phyloP scores from a whole-genome alignment of 2,113 vertebrate species.

The Phrynosoma blainvillii region DNA sequence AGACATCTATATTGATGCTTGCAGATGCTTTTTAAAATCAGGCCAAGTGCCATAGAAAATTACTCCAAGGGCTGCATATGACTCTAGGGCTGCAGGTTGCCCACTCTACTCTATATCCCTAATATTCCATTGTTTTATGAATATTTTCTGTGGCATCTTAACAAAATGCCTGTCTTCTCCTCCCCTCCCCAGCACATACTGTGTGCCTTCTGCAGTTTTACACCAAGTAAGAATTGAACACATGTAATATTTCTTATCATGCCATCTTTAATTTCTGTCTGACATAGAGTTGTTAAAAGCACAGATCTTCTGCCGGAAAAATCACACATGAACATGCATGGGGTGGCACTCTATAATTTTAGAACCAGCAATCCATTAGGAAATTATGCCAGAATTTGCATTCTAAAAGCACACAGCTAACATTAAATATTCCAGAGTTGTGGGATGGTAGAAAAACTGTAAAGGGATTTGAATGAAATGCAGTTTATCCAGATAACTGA shows the following conservation, averaged over 20 bases:
- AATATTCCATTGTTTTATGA: neutral
- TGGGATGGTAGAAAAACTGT: neutral
- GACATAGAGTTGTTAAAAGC: neutral
- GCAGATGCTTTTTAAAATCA: neutral
- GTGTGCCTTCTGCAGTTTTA: neutral
- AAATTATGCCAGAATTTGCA: neutral
- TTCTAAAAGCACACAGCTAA: neutral
- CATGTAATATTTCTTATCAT: neutral
- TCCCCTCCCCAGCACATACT: neutral
- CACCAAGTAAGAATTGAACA: neutral
- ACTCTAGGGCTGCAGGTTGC: too few relatives aligned
- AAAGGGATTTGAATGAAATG: constrained; percentile 10
- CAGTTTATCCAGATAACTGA: constrained; percentile 2
- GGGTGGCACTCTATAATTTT: neutral
- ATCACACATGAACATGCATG: neutral
- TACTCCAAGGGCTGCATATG: neutral
- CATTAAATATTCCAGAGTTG: neutral
- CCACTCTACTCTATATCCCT: neutral
- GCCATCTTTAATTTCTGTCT: neutral
- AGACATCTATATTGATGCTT: neutral
- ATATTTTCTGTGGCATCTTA: neutral
- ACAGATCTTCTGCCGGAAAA: neutral
- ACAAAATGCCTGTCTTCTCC: neutral
- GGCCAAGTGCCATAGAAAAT: neutral
- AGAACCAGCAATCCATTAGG: neutral